Percentiles rank a stretch among this genome's conserved stretches.
phyloP scores from a whole-genome alignment of 2,888 invertebrate genomes.

The Tetragonula carbonaria region DNA sequence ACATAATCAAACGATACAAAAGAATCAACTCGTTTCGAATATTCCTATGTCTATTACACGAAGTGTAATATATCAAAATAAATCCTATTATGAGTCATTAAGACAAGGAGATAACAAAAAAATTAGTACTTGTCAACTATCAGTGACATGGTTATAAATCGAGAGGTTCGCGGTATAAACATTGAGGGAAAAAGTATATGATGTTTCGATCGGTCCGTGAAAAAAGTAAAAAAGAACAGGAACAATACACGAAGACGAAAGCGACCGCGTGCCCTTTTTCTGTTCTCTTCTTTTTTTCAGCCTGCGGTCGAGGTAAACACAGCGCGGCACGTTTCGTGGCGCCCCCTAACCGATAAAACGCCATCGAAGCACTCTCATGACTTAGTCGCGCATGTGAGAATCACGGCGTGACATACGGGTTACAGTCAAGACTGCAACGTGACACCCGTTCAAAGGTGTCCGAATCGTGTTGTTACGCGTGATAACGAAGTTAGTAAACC shows the following conservation, averaged over 20 bases:
- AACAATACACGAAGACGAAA: conserved; percentile 48
- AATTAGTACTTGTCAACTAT: not conserved
- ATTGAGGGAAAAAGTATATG: not conserved
- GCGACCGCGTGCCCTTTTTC: conserved; percentile 64
- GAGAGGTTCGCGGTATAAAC: not conserved
- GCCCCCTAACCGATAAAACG: conserved; percentile 75
- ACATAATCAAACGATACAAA: not conserved
- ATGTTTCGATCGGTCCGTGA: not conserved
- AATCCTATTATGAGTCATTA: not conserved
- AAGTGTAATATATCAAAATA: not conserved
- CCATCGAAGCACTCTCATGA: conserved; percentile 56
- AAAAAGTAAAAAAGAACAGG: conserved; percentile 9
- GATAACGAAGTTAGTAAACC: conserved; percentile 31
- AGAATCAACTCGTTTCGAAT: not conserved
- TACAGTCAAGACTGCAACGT: conserved; percentile 57
- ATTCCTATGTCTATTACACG: not conserved
- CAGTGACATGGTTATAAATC: conserved; percentile 1
- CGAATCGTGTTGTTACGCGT: conserved; percentile 29
- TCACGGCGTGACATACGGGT: conserved; percentile 65
- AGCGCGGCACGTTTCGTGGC: conserved; percentile 66
- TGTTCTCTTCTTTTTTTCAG: conserved; percentile 47
- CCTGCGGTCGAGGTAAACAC: conserved; percentile 70
- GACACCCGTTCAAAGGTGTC: conserved; percentile 60
- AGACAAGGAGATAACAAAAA: not conserved
- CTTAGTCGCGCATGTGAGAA: conserved; percentile 63